Base-by-base conservation (phyloP, 2,888 invertebrate genomes). In the Plusia festucae region DNA sequence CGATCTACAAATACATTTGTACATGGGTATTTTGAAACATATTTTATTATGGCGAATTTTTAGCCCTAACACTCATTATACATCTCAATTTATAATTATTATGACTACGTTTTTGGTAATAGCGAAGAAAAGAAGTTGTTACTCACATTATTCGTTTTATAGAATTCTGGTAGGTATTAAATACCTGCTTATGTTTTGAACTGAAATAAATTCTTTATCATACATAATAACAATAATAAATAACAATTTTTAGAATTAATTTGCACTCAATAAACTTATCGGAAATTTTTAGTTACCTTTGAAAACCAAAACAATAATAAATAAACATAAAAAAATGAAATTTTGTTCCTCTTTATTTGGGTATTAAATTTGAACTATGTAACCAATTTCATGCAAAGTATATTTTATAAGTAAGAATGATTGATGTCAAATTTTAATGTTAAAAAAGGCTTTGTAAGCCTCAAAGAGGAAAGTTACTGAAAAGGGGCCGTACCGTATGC, bases 1-100 rank as follows among this genome's bases (percentile, higher is more conserved):
- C 89, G 89, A 89, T 89, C 93, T 93, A 93, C 92, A 92, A 92
- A 91, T 91, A 91, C 89, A 87, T 92, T 92, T 93, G 93, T 92
- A 93, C 90, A 93, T 80, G 79, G 87, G 86, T 91, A 91, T 85
- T 89, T 88, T 88, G 73, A 90, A 93, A 93, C 87, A 90, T 88
- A 86, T n/a, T n/a, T n/a, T n/a, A n/a, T 83, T 86, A 76, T 87
- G 90, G 90, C 90, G 80, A 86, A 77, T 76, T 80, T 83, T 85
- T 83, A 86, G 91, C 91, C 91, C 92, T 92, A 93, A 93, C 91
- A 92, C 86, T 88, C 88, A 93, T 88, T 84, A 88, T 86, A 90
- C 85, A 88, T 87, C 81, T 86, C 78, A 81, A 85, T 85, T 85
- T 82, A 83, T 84, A n/a, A n/a, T n/a, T n/a, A 76, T 78, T 82